Conservation (phyloP, 1,140 invertebrate species). For the Lycorma delicatula region DNA sequence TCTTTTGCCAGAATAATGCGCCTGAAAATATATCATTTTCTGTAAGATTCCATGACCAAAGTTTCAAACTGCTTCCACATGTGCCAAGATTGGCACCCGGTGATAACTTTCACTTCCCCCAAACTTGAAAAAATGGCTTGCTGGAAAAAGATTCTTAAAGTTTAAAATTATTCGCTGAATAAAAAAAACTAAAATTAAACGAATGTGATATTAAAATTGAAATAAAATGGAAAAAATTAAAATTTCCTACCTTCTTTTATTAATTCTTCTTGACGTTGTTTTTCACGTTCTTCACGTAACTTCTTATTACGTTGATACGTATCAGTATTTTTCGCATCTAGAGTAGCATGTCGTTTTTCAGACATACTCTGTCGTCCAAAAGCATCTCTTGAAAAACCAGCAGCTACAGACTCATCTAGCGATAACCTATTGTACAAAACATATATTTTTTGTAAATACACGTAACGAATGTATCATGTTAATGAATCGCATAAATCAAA, state of each 20-base stretch:
- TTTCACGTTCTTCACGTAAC: conserved; percentile 52
- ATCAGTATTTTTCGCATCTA: conserved; percentile 90
- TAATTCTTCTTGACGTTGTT: conserved; percentile 3
- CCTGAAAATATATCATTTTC: too few species aligned
- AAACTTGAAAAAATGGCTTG: too few species aligned
- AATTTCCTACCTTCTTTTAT: conserved; percentile 19
- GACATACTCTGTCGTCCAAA: conserved; percentile 94
- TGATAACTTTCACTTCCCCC: too few species aligned
- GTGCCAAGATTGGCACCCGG: too few species aligned
- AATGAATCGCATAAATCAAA: too few species aligned
- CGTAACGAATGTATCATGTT: too few species aligned
- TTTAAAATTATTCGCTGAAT: too few species aligned
- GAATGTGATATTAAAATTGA: not conserved
- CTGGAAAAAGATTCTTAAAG: too few species aligned
- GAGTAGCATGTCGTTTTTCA: conserved; percentile 87
- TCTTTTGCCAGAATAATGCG: too few species aligned
- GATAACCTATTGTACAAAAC: conserved; percentile 52
- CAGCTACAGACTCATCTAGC: conserved; percentile 48
- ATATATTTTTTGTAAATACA: conserved; percentile 8
- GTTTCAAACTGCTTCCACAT: too few species aligned
- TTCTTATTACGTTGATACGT: conserved; percentile 93
- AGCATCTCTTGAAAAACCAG: conserved; percentile 76
- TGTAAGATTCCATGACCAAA: too few species aligned
- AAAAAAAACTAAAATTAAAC: too few species aligned
- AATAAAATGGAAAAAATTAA: not conserved